Evolutionary conservation across 2,797 vertebrate species (phyloP).

Genomic region (Peromyscus melanophrys): DNA sequence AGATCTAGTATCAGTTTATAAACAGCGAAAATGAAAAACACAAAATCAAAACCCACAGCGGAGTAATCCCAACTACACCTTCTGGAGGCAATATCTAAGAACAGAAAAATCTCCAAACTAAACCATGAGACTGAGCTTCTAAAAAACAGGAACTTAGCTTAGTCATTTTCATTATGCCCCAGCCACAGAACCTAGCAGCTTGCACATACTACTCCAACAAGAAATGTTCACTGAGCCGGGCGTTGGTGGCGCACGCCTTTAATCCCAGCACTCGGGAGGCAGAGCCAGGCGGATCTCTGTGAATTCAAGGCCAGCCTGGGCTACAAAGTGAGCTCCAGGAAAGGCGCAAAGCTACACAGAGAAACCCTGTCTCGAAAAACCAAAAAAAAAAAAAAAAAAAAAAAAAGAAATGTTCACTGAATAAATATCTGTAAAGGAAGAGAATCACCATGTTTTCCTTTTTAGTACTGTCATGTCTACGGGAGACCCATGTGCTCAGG

Average conservation of each 20-base stretch:
- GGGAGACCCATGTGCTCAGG: background rate
- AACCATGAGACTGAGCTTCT: background rate
- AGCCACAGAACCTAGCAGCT: background rate
- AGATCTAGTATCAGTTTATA: background rate
- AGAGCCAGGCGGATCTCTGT: no score
- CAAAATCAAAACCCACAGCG: background rate
- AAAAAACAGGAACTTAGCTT: background rate
- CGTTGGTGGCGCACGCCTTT: no score
- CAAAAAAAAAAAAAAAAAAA: no score
- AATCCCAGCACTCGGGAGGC: no score
- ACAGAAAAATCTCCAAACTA: background rate
- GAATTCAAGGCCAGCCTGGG: no score
- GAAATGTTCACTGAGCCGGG: conserved; percentile 41
- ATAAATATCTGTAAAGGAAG: background rate
- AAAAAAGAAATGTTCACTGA: no score
- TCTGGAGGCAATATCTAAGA: background rate
- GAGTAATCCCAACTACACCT: background rate
- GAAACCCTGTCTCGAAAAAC: no score
- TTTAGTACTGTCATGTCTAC: background rate
- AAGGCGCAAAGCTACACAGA: no score
- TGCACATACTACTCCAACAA: background rate
- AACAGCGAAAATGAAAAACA: conserved; percentile 35
- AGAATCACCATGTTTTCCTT: background rate
- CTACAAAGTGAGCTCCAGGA: no score
- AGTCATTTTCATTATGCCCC: background rate